These are phyloP conservation scores for Anthophora plumipes DNA, from an alignment of 2,888 invertebrate species.

Conservation along the genomic window DNA sequence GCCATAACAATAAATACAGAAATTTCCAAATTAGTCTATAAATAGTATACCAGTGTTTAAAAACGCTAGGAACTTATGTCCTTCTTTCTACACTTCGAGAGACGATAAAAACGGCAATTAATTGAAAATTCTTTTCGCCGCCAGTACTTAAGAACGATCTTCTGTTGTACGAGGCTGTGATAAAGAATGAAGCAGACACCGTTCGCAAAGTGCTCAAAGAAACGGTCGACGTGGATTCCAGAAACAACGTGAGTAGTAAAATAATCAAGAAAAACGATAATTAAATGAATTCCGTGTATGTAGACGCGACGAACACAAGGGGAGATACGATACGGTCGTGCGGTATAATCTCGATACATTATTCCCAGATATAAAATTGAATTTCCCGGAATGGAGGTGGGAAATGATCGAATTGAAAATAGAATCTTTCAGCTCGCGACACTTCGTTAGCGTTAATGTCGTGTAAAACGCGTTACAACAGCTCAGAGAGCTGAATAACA, in stretches of 20 bases:
- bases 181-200: slow-evolving; percentile 89
- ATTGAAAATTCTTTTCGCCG: too few species aligned
- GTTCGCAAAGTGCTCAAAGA: slow-evolving; percentile 88
- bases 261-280: slow-evolving; percentile 10
- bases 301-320: neutral
- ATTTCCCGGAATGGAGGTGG: neutral
- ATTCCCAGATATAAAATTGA: neutral
- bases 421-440: slow-evolving; percentile 12
- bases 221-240: slow-evolving; percentile 89
- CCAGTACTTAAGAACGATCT: slow-evolving; percentile 88
- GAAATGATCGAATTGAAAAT: neutral
- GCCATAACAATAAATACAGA: too few species aligned
- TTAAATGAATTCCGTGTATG: neutral
- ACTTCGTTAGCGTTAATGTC: slow-evolving; percentile 4
- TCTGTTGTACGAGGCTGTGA: slow-evolving; percentile 90
- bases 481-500: slow-evolving; percentile 9
- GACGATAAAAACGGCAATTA: too few species aligned
- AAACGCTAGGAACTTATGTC: too few species aligned
- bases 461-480: neutral
- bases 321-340: neutral
- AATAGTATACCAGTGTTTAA: too few species aligned
- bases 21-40: too few species aligned
- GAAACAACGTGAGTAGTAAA: slow-evolving; percentile 88
- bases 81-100: too few species aligned
- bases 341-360: neutral